phyloP scores from a whole-genome alignment of 2,797 vertebrate species.

The Limnodromus scolopaceus region DNA sequence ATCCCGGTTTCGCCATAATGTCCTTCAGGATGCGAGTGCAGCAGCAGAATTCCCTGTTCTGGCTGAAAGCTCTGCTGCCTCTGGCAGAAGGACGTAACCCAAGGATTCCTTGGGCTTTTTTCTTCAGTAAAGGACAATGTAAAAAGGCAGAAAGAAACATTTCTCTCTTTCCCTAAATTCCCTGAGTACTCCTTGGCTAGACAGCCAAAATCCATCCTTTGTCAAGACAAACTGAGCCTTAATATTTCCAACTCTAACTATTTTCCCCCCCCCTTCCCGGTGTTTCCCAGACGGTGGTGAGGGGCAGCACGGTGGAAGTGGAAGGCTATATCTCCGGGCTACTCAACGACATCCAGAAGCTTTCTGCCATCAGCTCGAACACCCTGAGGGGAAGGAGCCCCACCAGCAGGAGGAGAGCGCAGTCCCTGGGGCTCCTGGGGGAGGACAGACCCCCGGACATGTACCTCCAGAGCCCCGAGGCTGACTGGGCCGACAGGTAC shows the following conservation, averaged over 20 bases:
- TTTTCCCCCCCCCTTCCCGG: background rate
- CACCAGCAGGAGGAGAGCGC: constrained; percentile 90
- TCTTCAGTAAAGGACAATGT: background rate
- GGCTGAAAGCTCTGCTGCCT: background rate
- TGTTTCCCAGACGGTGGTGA: constrained; percentile 89
- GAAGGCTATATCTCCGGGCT: constrained; percentile 95
- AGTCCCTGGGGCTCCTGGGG: constrained; percentile 91
- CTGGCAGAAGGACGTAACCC: background rate
- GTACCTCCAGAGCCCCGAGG: constrained; percentile 88
- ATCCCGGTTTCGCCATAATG: background rate
- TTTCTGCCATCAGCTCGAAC: constrained; percentile 97
- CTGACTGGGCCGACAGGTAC: constrained; percentile 82
- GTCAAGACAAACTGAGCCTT: background rate
- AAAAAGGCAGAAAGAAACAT: background rate
- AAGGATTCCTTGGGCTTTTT: background rate
- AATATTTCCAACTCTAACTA: background rate
- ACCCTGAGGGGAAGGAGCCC: constrained; percentile 93
- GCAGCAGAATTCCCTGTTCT: background rate
- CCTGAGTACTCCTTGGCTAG: background rate
- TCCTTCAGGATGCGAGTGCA: background rate
- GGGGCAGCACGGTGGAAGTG: constrained; percentile 90
- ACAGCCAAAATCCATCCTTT: background rate
- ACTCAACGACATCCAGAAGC: constrained; percentile 94
- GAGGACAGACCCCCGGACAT: constrained; percentile 88
- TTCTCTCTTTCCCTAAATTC: background rate